Evolutionary conservation across 2,888 invertebrate genomes (phyloP), one percentile per base, ranked within the genome.

Genomic region (Mystacides longicornis): DNA sequence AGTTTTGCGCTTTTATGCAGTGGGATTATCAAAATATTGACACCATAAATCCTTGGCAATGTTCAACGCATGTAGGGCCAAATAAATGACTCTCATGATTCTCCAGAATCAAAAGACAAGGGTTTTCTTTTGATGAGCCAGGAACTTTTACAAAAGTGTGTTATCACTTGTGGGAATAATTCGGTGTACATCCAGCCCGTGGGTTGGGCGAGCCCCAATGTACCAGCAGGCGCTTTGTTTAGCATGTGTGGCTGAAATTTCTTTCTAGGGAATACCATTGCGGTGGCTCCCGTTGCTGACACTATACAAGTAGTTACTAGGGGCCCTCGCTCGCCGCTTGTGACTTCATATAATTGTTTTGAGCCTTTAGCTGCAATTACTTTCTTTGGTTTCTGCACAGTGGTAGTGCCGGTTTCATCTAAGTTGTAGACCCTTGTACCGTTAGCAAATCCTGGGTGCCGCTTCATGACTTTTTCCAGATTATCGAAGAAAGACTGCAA

Each of bases 1-100:
- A 5, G 68, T 65, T 53, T 68, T 67, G 67, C 69, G 5, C 68
- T 65, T 52, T 68, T 67, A 61, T 72, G 70, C n/a, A 69, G 70
- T 22, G 67, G 69, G 46, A 70, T 64, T 4, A 69, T 68, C 33
- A 72, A 62, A 49, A 71, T 58, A 46, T 66, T 63, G 23, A 73
- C 66, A 11, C 70, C 68, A 62, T 65, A 63, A 31, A 7, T 65
- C 64, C 62, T 67, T 67, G 60, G 64, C 67, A 61, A 60, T 61
- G 62, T 64, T 66, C 57, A 61, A 60, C 42, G 57, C 63, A 61
- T 59, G 60, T 52, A 61, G 58, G 37, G 55, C 57, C 22, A 65
- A 51, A n/a, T n/a, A n/a, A n/a, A 59, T 68, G 67, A 23, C 66
- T 66, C 52, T 67, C 67, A 54, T 69, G 67, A 56, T 71, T 69